Evolutionary conservation across 2,113 vertebrate species (phyloP).

Genomic region (Paradoxurus hermaphroditus): DNA sequence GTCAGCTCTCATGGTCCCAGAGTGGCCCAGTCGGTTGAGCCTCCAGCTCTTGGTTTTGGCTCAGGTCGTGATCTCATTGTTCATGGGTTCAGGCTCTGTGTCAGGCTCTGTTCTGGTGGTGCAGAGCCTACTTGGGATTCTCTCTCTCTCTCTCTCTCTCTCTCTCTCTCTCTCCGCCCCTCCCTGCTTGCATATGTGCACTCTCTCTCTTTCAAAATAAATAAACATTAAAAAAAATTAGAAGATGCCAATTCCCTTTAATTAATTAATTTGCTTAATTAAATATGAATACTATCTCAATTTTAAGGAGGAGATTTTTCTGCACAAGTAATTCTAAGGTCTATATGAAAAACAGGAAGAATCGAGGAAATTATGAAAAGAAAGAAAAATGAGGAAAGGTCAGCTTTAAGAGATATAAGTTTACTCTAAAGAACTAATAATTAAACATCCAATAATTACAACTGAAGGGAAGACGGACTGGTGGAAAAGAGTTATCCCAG

Average conservation of each 20-base stretch:
- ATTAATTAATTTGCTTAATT: background rate
- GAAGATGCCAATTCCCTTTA: background rate
- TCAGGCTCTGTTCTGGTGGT: no score
- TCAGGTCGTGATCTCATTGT: no score
- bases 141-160: no score
- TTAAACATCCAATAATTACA: background rate
- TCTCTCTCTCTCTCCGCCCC: no score
- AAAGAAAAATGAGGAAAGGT: background rate
- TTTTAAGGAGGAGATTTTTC: background rate
- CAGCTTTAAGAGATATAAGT: background rate
- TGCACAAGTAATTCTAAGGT: background rate
- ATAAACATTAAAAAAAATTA: no score
- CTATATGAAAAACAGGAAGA: background rate
- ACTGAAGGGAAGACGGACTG: background rate
- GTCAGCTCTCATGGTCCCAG: no score
- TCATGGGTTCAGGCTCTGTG: no score
- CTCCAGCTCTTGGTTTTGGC: no score
- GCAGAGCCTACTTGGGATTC: no score
- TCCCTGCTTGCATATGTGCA: no score
- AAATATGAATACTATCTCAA: background rate
- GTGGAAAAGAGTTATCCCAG: background rate
- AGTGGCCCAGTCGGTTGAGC: no score
- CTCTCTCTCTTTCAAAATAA: no score
- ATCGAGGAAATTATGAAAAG: background rate
- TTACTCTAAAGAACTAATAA: background rate